Percentiles rank a stretch among this genome's conserved stretches.
These are phyloP conservation scores for Coregonus clupeaformis DNA, from an alignment of 2,113 vertebrate species.

Conservation along the genomic window DNA sequence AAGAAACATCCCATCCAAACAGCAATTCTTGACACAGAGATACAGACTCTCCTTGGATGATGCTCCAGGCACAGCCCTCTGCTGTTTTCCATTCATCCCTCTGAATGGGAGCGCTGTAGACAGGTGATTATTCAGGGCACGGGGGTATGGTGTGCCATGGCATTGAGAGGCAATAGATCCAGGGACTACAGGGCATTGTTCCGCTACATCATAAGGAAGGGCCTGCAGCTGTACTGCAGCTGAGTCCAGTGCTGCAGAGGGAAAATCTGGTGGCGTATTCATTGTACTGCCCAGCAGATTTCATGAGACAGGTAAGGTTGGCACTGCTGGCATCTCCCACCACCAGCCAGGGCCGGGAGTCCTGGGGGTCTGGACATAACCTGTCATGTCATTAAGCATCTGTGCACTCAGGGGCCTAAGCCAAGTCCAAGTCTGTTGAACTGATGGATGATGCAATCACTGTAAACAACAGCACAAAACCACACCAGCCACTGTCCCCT, in stretches of 20 bases:
- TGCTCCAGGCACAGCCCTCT: not conserved
- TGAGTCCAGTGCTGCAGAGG: not conserved
- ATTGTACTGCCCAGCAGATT: not conserved
- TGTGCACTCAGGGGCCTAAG: constrained; percentile 33
- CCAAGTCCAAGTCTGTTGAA: not conserved
- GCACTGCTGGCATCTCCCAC: not conserved
- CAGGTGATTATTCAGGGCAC: not conserved
- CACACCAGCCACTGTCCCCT: not conserved
- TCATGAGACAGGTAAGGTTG: constrained; percentile 26
- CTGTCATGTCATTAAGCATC: constrained; percentile 51
- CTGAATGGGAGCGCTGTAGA: not conserved
- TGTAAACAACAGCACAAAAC: constrained; percentile 23
- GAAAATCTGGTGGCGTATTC: not conserved
- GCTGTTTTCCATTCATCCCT: constrained; percentile 1
- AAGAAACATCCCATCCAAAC: not conserved
- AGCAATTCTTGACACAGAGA: not conserved
- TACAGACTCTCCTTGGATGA: not conserved
- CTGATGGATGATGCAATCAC: constrained; percentile 37
- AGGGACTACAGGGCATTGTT: not conserved
- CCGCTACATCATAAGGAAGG: not conserved
- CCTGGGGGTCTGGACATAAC: constrained; percentile 26
- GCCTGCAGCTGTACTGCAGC: not conserved
- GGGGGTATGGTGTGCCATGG: not conserved
- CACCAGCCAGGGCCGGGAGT: constrained; percentile 18
- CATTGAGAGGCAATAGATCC: not conserved